Percentiles rank a stretch among this genome's conserved stretches.
These are phyloP conservation scores for Paramormyrops hopkinsi DNA, from an alignment of 2,797 vertebrate genomes.

Conservation along the genomic window DNA sequence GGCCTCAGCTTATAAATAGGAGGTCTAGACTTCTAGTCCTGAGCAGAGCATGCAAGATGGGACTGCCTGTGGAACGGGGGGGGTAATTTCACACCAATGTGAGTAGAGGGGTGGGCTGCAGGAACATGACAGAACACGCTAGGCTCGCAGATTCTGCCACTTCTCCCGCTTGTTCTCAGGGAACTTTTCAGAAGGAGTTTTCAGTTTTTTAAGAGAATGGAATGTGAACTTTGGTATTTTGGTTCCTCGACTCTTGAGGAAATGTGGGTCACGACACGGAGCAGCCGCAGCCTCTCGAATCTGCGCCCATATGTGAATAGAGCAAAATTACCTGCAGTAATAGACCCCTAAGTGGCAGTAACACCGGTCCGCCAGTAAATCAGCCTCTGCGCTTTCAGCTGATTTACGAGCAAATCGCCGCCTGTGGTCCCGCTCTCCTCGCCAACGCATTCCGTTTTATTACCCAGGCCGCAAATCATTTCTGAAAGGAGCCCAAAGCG, in stretches of 20 bases:
- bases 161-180: neutral
- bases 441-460: neutral
- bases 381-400: neutral
- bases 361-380: neutral
- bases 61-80: neutral
- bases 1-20: neutral
- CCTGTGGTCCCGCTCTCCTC: neutral
- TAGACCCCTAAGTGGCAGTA: slow-evolving; percentile 2
- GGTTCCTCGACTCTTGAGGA: neutral
- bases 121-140: neutral
- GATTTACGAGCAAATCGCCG: neutral
- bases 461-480: neutral
- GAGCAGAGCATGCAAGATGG: neutral
- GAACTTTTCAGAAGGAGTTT: neutral
- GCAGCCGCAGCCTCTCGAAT: neutral
- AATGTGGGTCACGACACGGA: neutral
- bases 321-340: neutral
- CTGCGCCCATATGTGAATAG: neutral
- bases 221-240: neutral
- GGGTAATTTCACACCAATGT: neutral
- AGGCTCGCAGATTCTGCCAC: too few species aligned
- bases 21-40: neutral
- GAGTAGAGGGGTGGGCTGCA: neutral
- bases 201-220: neutral
- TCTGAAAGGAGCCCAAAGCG: slow-evolving; percentile 5